Percentiles rank a stretch among this genome's conserved stretches.
These are phyloP conservation scores for Chondrilla cf. caribensis DNA, from an alignment of 37 sponge, comb jelly and placozoan genomes.

Conservation along the genomic window DNA sequence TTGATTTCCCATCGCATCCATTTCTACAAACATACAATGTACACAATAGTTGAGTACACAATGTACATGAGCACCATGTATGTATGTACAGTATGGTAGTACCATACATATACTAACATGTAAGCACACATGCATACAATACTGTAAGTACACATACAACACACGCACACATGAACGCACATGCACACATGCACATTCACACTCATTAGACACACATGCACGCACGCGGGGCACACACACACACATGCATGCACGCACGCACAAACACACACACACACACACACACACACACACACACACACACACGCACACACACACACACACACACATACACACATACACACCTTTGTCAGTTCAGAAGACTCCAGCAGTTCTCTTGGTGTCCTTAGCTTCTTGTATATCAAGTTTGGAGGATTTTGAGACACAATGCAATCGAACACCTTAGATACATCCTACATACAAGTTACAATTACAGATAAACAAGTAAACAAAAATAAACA, in stretches of 20 bases:
- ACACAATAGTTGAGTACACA: background rate
- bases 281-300: too few species aligned
- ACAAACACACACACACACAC: too few species aligned
- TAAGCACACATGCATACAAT: too few species aligned
- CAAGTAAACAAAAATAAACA: background rate
- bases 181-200: too few species aligned
- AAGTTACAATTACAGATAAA: background rate
- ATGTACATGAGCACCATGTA: too few species aligned
- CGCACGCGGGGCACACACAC: too few species aligned
- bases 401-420: conserved; percentile 75
- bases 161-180: too few species aligned
- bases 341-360: conserved; percentile 66
- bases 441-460: conserved; percentile 25
- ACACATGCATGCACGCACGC: too few species aligned
- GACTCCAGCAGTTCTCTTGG: conserved; percentile 53
- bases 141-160: too few species aligned
- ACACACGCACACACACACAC: too few species aligned
- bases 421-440: conserved; percentile 71
- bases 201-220: too few species aligned
- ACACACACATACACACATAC: too few species aligned
- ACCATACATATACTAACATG: background rate
- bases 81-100: background rate
- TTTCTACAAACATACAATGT: conserved; percentile 37
- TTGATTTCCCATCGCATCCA: conserved; percentile 86
- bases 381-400: conserved; percentile 53